A percentile compares a stretch with the other conserved stretches of the same genome.
Conservation (phyloP, 2,797 vertebrate genomes). For the Epinephelus awoara region DNA sequence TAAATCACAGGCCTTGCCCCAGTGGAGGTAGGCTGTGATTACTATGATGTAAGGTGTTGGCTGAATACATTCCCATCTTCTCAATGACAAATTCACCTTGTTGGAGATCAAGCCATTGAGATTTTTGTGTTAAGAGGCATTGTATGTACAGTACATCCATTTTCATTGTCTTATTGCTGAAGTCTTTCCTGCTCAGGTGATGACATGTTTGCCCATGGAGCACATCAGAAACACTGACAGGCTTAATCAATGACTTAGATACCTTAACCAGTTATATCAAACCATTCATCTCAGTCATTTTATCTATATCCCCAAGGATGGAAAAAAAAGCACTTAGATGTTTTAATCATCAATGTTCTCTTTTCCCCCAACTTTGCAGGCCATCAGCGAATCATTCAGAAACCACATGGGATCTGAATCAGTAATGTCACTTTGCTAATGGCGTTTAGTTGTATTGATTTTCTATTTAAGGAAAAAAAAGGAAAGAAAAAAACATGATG, state of each 20-base stretch:
- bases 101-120: slow-evolving; percentile 50
- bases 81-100: slow-evolving; percentile 79
- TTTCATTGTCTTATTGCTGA: slow-evolving; percentile 37
- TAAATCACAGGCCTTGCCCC: slow-evolving; percentile 73
- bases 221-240: not conserved
- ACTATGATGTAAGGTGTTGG: slow-evolving; percentile 75
- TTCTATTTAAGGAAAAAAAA: slow-evolving; percentile 18
- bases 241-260: slow-evolving; percentile 8
- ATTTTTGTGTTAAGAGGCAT: slow-evolving; percentile 42
- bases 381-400: slow-evolving; percentile 50
- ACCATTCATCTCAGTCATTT: slow-evolving; percentile 13
- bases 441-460: slow-evolving; percentile 65
- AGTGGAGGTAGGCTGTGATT: slow-evolving; percentile 71
- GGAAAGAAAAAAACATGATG: slow-evolving; percentile 48
- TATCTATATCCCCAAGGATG: slow-evolving; percentile 15
- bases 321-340: slow-evolving; percentile 10
- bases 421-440: slow-evolving; percentile 65
- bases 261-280: slow-evolving; percentile 9
- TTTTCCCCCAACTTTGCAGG: slow-evolving; percentile 26
- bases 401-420: slow-evolving; percentile 47
- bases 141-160: slow-evolving; percentile 41
- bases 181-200: not conserved
- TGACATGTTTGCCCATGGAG: not conserved
- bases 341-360: slow-evolving; percentile 24
- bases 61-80: slow-evolving; percentile 78